phyloP scores from a whole-genome alignment of 2,888 invertebrate species.

The Hetaerina titia region DNA sequence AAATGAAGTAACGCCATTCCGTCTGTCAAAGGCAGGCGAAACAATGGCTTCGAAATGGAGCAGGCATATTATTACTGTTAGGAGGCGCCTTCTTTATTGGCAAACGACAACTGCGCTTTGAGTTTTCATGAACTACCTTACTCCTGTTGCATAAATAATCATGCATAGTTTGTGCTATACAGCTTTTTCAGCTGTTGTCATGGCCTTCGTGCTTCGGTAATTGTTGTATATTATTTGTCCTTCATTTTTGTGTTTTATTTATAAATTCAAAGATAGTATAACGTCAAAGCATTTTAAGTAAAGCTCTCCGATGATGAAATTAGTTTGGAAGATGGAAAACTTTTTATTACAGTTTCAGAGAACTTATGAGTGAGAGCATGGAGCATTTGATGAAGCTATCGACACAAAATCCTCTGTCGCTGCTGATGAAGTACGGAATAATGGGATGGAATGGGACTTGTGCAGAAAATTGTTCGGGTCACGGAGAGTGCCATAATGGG shows the following conservation, averaged over 20 bases:
- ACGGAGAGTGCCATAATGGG: conserved; percentile 94
- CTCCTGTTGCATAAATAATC: no score
- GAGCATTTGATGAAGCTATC: conserved; percentile 76
- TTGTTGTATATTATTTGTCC: background rate
- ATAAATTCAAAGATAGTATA: background rate
- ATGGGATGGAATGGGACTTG: conserved; percentile 77
- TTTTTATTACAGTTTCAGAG: background rate
- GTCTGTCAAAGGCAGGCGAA: no score
- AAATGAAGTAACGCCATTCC: no score
- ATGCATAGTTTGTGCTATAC: background rate
- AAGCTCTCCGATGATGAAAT: background rate
- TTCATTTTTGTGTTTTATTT: background rate
- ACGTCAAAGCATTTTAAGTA: no score
- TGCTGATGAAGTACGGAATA: conserved; percentile 71
- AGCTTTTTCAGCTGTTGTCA: background rate
- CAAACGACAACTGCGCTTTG: no score
- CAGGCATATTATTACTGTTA: no score
- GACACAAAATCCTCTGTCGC: conserved; percentile 76
- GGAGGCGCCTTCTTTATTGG: no score
- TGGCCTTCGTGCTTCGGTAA: background rate
- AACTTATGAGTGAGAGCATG: conserved; percentile 73
- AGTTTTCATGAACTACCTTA: no score
- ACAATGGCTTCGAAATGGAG: no score
- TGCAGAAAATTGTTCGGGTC: conserved; percentile 89
- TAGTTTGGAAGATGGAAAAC: background rate